These are phyloP conservation scores for Cyaniris semiargus DNA, from an alignment of 2,888 invertebrate genomes.

Conservation along the genomic window DNA sequence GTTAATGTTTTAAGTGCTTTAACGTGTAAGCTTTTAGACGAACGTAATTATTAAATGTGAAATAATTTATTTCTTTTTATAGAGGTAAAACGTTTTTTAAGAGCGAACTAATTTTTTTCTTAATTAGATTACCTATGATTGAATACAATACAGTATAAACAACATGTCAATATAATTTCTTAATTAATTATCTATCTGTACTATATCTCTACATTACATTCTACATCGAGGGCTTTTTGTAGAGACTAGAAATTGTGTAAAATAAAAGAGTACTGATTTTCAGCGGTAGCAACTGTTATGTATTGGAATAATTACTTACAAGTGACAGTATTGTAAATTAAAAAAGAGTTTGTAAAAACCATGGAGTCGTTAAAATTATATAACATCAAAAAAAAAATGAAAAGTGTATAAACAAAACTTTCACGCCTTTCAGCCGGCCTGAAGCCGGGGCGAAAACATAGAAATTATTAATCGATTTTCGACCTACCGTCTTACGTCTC, in stretches of 20 bases:
- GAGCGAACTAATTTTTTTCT: neutral
- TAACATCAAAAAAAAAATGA: slow-evolving; percentile 46
- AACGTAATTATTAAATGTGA: neutral
- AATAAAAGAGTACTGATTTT: neutral
- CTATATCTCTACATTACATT: too few relatives aligned
- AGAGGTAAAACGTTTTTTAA: neutral
- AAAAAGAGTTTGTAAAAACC: neutral
- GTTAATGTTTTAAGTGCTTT: neutral
- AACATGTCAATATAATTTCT: too few relatives aligned
- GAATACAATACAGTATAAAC: too few relatives aligned
- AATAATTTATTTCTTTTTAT: neutral
- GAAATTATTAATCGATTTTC: slow-evolving; percentile 75
- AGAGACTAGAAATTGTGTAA: neutral
- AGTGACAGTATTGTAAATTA: neutral
- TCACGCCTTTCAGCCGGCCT: slow-evolving; percentile 67
- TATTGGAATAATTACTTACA: neutral
- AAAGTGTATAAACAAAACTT: slow-evolving; percentile 54
- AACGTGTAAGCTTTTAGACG: neutral
- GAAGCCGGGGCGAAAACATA: slow-evolving; percentile 70
- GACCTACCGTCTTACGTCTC: slow-evolving; percentile 55
- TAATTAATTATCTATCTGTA: too few relatives aligned
- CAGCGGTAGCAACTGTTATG: neutral
- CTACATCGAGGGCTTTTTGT: neutral
- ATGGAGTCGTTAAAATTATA: slow-evolving; percentile 42
- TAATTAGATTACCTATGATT: neutral